These are phyloP conservation scores for Tetramorium alpestre DNA, from an alignment of 1,140 invertebrate genomes.

Conservation along the genomic window DNA sequence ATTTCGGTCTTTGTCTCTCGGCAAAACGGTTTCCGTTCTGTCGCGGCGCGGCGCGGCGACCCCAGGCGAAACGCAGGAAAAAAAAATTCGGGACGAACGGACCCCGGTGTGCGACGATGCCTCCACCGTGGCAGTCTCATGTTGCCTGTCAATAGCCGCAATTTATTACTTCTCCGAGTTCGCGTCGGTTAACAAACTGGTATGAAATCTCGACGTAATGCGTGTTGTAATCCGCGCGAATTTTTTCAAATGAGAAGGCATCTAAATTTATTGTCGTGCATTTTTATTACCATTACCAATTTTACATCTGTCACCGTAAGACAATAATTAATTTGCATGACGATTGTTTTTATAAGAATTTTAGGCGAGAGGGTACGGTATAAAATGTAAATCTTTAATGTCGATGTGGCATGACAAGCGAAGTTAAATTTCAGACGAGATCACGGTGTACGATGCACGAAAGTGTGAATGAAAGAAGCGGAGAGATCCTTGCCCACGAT, in stretches of 20 bases:
- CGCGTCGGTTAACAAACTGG: constrained; percentile 43
- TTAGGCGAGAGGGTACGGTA: not conserved
- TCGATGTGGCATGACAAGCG: not conserved
- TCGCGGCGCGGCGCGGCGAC: constrained; percentile 21
- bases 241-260: not conserved
- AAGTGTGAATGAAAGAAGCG: constrained; percentile 64
- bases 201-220: constrained; percentile 30
- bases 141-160: constrained; percentile 59
- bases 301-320: too few relatives aligned
- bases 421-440: constrained; percentile 62
- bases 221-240: not conserved
- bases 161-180: constrained; percentile 42
- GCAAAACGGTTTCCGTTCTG: constrained; percentile 38
- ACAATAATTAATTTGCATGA: not conserved
- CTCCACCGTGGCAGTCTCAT: constrained; percentile 42
- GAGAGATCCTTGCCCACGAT: constrained; percentile 66
- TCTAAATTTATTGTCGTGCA: not conserved
- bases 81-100: constrained; percentile 40
- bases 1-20: constrained; percentile 70
- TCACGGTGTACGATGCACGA: constrained; percentile 52
- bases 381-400: not conserved
- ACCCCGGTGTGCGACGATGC: constrained; percentile 36
- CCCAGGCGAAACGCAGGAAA: constrained; percentile 2
- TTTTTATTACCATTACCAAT: not conserved
- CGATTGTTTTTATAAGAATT: not conserved